Percentiles rank a stretch among this genome's conserved stretches.
Evolutionary conservation across 2,888 invertebrate species (phyloP).

Genomic region (Ophioninae sp.): DNA sequence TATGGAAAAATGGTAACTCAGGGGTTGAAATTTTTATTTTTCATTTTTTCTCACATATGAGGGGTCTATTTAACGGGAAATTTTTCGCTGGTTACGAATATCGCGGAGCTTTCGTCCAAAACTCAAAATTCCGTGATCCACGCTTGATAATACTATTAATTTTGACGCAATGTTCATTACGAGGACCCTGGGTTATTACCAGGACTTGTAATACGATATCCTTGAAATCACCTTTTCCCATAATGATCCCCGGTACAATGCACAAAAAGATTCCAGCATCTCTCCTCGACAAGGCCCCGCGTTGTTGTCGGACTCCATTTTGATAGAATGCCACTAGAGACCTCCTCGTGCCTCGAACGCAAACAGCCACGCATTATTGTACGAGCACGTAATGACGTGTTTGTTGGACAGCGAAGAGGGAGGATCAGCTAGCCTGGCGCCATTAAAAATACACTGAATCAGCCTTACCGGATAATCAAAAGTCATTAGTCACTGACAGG

Average conservation of each 20-base stretch:
- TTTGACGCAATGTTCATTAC: not conserved
- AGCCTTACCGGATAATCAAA: constrained; percentile 51
- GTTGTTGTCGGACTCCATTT: not conserved
- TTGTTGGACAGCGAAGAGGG: not conserved
- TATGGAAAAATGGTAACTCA: too few relatives aligned
- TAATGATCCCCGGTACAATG: not conserved
- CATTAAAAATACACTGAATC: constrained; percentile 74
- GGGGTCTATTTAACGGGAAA: not conserved
- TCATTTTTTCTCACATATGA: not conserved
- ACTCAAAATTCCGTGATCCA: not conserved
- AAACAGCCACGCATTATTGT: not conserved
- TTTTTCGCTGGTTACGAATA: not conserved
- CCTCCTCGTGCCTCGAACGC: not conserved
- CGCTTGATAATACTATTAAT: too few relatives aligned
- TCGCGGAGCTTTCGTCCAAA: not conserved
- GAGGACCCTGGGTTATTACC: not conserved
- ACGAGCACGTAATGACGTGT: not conserved
- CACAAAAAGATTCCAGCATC: not conserved
- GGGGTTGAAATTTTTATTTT: not conserved
- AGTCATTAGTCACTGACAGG: constrained; percentile 9
- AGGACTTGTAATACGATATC: not conserved
- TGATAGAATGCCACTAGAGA: not conserved
- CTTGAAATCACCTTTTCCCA: not conserved
- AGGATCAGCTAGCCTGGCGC: constrained; percentile 64
- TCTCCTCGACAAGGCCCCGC: not conserved